These are phyloP conservation scores for Nysson spinosus DNA, from an alignment of 2,888 invertebrate genomes.

Conservation along the genomic window DNA sequence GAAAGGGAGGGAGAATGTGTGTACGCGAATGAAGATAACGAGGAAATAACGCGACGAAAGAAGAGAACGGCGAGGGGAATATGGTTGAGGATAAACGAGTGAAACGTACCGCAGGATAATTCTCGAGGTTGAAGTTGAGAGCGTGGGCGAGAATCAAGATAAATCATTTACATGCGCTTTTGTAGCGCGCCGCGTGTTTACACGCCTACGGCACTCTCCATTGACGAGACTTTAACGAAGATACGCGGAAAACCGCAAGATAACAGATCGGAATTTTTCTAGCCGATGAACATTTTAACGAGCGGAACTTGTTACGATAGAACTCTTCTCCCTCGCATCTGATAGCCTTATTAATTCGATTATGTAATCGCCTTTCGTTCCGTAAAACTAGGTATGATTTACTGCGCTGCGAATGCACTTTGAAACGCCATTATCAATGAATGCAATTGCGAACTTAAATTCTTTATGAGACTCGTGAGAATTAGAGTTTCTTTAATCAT, in stretches of 20 bases:
- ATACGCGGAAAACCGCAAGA: slow-evolving; percentile 32
- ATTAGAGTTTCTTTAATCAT: no score
- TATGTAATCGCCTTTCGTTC: no score
- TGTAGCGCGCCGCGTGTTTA: slow-evolving; percentile 54
- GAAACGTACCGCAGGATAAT: slow-evolving; percentile 49
- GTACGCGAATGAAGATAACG: slow-evolving; percentile 34
- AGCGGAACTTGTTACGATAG: slow-evolving; percentile 6
- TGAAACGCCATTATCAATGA: no score
- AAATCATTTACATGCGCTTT: slow-evolving; percentile 61
- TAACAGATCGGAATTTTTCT: slow-evolving; percentile 14
- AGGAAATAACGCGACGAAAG: slow-evolving; percentile 1
- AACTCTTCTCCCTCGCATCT: slow-evolving; percentile 1
- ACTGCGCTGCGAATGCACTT: no score
- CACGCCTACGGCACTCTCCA: slow-evolving; percentile 48
- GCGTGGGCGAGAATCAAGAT: slow-evolving; percentile 57
- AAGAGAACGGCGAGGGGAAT: neutral
- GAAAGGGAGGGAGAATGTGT: no score
- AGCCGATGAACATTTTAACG: slow-evolving; percentile 8
- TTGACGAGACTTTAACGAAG: slow-evolving; percentile 40
- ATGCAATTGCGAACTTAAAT: no score
- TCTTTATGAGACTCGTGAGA: no score
- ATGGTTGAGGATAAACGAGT: slow-evolving; percentile 22
- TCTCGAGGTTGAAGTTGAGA: slow-evolving; percentile 52
- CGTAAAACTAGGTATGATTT: no score
- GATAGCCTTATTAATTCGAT: slow-evolving; percentile 3